Conservation (phyloP, 2,888 invertebrate species). For the Melitaea athalia region DNA sequence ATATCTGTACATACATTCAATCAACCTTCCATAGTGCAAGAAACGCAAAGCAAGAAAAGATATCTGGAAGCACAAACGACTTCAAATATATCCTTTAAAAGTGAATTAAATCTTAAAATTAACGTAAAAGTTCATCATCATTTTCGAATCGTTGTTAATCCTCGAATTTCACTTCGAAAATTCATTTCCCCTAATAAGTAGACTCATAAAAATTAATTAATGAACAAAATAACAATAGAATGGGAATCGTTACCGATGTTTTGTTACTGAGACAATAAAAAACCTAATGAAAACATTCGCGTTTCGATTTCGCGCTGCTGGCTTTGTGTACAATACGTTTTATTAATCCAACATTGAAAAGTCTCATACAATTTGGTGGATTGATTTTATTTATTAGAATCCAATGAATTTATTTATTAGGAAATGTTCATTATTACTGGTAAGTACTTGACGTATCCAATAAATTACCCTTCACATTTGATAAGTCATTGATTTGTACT, state of each 20-base stretch:
- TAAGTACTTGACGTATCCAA: too few relatives aligned
- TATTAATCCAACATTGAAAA: slow-evolving; percentile 1
- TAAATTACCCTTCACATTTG: too few relatives aligned
- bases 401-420: not conserved
- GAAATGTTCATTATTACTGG: too few relatives aligned
- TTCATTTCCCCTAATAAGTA: not conserved
- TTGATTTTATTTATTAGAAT: slow-evolving; percentile 1
- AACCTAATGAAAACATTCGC: slow-evolving; percentile 9
- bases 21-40: too few relatives aligned
- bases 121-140: too few relatives aligned
- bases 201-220: slow-evolving; percentile 1
- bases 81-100: too few relatives aligned
- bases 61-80: too few relatives aligned
- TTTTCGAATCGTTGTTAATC: not conserved
- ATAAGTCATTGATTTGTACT: too few relatives aligned
- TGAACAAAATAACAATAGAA: slow-evolving; percentile 7
- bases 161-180: not conserved
- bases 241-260: slow-evolving; percentile 3
- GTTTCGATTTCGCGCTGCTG: slow-evolving; percentile 7
- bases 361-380: slow-evolving; percentile 5
- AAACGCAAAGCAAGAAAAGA: too few relatives aligned
- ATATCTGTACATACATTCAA: too few relatives aligned
- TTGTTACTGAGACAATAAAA: slow-evolving; percentile 7
- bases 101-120: too few relatives aligned
- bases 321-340: slow-evolving; percentile 7